Conservation (phyloP, 2,888 invertebrate genomes). For the Macrophya annulata region DNA sequence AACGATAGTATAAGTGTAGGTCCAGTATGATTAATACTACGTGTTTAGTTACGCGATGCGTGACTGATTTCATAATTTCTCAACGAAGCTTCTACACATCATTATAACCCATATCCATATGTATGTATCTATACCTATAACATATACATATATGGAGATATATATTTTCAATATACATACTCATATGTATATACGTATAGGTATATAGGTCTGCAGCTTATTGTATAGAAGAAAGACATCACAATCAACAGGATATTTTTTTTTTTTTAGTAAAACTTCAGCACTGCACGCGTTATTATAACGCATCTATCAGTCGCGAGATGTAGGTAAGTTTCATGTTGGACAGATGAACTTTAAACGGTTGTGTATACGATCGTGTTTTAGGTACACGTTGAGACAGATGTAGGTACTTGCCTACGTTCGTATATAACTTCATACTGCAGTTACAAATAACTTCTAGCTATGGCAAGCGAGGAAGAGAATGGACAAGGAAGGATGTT, state of each 20-base stretch:
- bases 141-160: neutral
- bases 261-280: neutral
- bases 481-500: constrained; percentile 23
- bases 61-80: constrained; percentile 45
- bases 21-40: constrained; percentile 35
- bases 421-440: neutral
- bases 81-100: neutral
- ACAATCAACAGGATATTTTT: constrained; percentile 14
- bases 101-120: neutral
- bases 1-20: constrained; percentile 24
- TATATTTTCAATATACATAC: neutral
- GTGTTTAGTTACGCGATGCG: constrained; percentile 41
- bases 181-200: no score
- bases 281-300: neutral
- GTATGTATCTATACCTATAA: neutral
- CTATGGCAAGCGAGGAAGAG: neutral
- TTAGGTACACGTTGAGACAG: constrained; percentile 3
- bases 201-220: neutral
- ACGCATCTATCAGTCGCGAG: neutral
- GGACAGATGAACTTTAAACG: constrained; percentile 27
- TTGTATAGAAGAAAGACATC: constrained; percentile 37
- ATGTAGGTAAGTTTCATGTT: constrained; percentile 2
- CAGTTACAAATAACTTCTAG: constrained; percentile 31
- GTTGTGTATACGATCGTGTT: constrained; percentile 2
- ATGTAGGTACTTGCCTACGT: neutral